Evolutionary conservation across 2,113 vertebrate genomes (phyloP).

Genomic region (Amblyopsis rosae): DNA sequence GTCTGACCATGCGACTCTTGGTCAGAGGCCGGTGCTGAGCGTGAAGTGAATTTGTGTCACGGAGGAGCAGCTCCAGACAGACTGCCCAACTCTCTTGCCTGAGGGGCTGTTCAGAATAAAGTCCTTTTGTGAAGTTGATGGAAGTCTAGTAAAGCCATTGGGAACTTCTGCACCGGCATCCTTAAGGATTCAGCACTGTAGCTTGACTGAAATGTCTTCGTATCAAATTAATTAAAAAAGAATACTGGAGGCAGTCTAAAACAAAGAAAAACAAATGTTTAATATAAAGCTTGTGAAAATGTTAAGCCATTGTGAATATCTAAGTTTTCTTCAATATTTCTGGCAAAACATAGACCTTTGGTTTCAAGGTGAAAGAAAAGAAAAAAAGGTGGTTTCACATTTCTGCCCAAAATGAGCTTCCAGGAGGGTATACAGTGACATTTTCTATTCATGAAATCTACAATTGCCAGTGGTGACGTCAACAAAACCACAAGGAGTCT

Average conservation of each 20-base stretch:
- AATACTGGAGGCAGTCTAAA: neutral
- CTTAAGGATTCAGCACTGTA: conserved; percentile 12
- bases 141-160: conserved; percentile 47
- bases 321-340: too few relatives aligned
- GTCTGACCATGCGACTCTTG: conserved; percentile 35
- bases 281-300: too few relatives aligned
- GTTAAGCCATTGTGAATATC: too few relatives aligned
- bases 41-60: conserved; percentile 48
- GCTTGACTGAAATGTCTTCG: conserved; percentile 22
- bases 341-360: neutral
- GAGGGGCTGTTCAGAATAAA: conserved; percentile 39
- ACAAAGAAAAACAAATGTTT: too few relatives aligned
- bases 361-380: conserved; percentile 1
- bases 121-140: conserved; percentile 49
- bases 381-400: neutral
- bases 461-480: conserved; percentile 16
- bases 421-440: neutral
- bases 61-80: conserved; percentile 39
- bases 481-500: conserved; percentile 25
- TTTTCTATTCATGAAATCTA: conserved; percentile 32
- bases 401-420: neutral
- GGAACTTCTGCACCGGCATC: conserved; percentile 15
- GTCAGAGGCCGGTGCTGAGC: conserved; percentile 32
- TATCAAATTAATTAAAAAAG: conserved; percentile 14
- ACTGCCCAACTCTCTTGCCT: conserved; percentile 39